Conservation (phyloP, 2,797 vertebrate genomes). For the Peromyscus eremicus region DNA sequence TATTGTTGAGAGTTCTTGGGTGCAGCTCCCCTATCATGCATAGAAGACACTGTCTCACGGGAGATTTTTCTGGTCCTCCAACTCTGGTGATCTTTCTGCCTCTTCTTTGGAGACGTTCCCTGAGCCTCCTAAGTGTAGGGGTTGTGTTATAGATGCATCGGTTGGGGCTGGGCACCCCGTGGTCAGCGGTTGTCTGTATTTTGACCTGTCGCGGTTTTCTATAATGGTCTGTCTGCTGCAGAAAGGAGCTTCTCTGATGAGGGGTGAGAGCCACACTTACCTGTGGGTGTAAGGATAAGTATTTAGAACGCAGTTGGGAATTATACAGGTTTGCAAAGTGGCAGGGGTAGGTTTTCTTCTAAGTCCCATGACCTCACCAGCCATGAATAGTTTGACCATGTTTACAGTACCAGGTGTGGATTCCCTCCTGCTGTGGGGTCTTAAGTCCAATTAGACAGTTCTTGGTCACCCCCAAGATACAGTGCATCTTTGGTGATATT, state of each 20-base stretch:
- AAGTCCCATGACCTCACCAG: not conserved
- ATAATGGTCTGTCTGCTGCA: not conserved
- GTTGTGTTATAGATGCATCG: not conserved
- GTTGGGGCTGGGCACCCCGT: not conserved
- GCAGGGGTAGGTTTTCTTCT: not conserved
- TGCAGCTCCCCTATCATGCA: not conserved
- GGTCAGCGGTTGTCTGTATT: conserved; percentile 10
- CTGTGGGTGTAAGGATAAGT: not conserved
- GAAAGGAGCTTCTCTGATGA: not conserved
- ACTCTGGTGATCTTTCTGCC: not conserved
- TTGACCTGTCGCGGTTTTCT: conserved; percentile 18
- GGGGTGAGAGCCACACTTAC: not conserved
- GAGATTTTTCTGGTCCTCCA: not conserved
- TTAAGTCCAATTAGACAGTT: not conserved
- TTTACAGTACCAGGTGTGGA: not conserved
- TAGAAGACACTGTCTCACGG: not conserved
- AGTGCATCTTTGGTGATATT: not conserved
- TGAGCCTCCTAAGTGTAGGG: not conserved
- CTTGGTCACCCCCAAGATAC: not conserved
- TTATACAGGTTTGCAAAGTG: not conserved
- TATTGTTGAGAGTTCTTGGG: too few relatives aligned
- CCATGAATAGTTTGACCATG: not conserved
- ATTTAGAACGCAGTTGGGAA: not conserved
- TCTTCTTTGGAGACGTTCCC: not conserved
- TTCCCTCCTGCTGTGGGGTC: not conserved